Evolutionary conservation across 2,888 invertebrate genomes (phyloP), one percentile per base, ranked within the genome.

Genomic region (Clistopyga incitator): DNA sequence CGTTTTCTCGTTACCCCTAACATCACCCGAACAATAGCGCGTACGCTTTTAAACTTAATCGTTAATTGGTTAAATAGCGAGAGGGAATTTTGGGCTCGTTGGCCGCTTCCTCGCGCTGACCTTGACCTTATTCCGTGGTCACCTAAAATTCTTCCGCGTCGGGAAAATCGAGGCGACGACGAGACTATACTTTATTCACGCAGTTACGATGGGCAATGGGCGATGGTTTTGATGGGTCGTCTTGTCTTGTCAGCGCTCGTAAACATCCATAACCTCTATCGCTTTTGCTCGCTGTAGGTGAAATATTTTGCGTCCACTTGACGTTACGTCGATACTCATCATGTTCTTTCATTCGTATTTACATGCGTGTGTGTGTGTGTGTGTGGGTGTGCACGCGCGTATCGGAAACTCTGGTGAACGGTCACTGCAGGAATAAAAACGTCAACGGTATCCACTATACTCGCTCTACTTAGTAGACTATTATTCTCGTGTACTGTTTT

Each of bases 1-100:
- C 86, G 87, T 88, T 88, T 89, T 72, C 78, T 88, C 74, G 87
- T 84, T 52, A 71, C 76, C 54, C 86, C 85, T 87, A 88, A 88
- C 89, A 89, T 89, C 75, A 88, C 88, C 89, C 88, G 54, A 82
- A 80, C 54, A 3, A 47, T 74, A 47, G 59, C 13, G 38, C 56
- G 56, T 8, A 23, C 47, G 68, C 13, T 52, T 29, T 68, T n/a
- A n/a, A n/a, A n/a, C n/a, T n/a, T n/a, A n/a, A n/a, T n/a, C n/a
- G n/a, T n/a, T n/a, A n/a, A n/a, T n/a, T n/a, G n/a, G n/a, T 29
- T 25, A 11, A 56, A 25, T 56, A 56, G 25, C 56, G 23, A 23
- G 25, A 54, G 8, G 54, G 54, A 25, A 2, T 23, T 54, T 54
- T 23, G 23, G 54, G 23, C 23, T 10, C 54, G 11, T 10, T 23